These are phyloP conservation scores for Mesocentrotus franciscanus DNA, from an alignment of 53 echinoderm and acorn worm species.

Conservation along the genomic window DNA sequence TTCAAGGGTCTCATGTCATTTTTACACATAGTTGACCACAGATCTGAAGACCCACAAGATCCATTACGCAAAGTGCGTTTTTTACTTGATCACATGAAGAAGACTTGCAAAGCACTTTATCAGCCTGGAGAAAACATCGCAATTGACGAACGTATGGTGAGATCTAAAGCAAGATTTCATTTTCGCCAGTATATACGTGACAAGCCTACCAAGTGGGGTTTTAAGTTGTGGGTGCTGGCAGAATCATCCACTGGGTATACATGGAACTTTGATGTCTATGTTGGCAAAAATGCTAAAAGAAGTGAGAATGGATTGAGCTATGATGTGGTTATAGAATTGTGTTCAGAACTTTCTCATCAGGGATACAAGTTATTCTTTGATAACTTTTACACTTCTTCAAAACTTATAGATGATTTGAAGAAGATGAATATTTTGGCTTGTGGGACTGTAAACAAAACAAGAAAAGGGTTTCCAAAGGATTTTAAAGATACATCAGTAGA, in stretches of 20 bases:
- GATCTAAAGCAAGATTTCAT: conserved; percentile 37
- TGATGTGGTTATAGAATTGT: conserved; percentile 57
- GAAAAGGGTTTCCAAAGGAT: conserved; percentile 58
- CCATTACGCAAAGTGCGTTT: conserved; percentile 55
- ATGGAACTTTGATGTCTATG: conserved; percentile 52
- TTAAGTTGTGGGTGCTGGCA: conserved; percentile 67
- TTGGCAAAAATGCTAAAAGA: background rate
- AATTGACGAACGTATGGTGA: conserved; percentile 61
- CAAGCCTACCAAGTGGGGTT: conserved; percentile 67
- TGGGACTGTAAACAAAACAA: conserved; percentile 1
- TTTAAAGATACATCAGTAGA: conserved; percentile 3
- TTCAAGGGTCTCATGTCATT: conserved; percentile 35
- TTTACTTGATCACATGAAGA: conserved; percentile 45
- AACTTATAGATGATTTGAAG: conserved; percentile 22
- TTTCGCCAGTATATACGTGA: conserved; percentile 63
- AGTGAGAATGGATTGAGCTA: conserved; percentile 53
- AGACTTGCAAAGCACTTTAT: conserved; percentile 17
- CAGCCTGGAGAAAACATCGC: conserved; percentile 34
- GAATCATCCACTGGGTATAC: conserved; percentile 57
- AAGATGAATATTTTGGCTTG: conserved; percentile 10
- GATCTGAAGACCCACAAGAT: conserved; percentile 35
- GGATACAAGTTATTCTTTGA: conserved; percentile 48
- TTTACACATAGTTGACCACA: conserved; percentile 47
- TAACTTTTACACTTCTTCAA: conserved; percentile 47
- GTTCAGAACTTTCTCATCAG: conserved; percentile 19